Conservation (phyloP, 1,140 invertebrate genomes). For the Pectinophora gossypiella region DNA sequence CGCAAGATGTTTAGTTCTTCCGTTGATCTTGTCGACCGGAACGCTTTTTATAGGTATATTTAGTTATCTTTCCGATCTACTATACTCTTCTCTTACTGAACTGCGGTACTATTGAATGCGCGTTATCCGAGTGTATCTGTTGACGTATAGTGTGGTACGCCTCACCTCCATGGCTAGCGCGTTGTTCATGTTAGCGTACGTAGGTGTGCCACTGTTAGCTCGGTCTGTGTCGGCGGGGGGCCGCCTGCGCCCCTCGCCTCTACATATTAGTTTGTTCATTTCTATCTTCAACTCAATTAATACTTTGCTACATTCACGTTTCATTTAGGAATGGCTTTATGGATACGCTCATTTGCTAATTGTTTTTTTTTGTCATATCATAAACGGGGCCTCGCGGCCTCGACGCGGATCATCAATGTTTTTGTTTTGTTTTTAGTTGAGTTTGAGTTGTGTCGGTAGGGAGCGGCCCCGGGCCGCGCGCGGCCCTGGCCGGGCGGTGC, state of each 20-base stretch:
- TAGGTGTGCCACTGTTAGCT: conserved; percentile 70
- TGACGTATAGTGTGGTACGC: conserved; percentile 68
- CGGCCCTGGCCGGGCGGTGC: conserved; percentile 21
- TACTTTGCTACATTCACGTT: conserved; percentile 61
- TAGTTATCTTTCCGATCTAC: conserved; percentile 73
- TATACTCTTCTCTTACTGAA: conserved; percentile 64
- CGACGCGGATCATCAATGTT: conserved; percentile 53
- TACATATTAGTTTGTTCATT: conserved; percentile 59
- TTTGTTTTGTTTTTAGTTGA: conserved; percentile 64
- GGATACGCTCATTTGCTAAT: conserved; percentile 61
- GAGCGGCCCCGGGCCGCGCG: conserved; percentile 48
- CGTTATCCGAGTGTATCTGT: conserved; percentile 65
- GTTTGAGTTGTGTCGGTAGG: conserved; percentile 59
- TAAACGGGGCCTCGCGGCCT: conserved; percentile 15
- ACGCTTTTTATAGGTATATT: conserved; percentile 75
- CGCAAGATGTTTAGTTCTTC: conserved; percentile 74
- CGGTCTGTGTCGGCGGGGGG: conserved; percentile 58
- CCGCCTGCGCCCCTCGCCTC: conserved; percentile 53
- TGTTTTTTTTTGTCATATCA: conserved; percentile 39
- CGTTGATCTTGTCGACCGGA: conserved; percentile 66
- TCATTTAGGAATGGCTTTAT: conserved; percentile 68
- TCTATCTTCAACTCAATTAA: conserved; percentile 46
- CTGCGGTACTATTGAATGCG: conserved; percentile 71
- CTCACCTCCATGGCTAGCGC: conserved; percentile 71
- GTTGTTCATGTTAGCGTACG: conserved; percentile 68